Conservation (phyloP, 2,113 vertebrate genomes). For the Aptenodytes forsteri region DNA sequence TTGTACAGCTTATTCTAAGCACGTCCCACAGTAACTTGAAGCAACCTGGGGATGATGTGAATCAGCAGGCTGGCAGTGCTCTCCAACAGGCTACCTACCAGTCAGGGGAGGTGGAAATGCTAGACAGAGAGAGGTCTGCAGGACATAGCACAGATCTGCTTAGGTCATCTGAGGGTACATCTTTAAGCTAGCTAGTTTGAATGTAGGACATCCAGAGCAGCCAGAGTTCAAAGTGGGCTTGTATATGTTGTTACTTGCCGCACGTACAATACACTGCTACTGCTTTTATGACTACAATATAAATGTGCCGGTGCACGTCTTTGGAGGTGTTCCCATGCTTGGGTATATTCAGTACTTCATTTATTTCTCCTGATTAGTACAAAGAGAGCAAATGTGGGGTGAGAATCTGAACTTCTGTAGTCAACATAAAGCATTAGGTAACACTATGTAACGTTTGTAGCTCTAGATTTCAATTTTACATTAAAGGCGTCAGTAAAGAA, state of each 20-base stretch:
- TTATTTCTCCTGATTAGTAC: background rate
- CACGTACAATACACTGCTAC: background rate
- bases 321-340: background rate
- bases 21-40: background rate
- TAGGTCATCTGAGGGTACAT: background rate
- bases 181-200: background rate
- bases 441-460: background rate
- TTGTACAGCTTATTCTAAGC: background rate
- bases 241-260: background rate
- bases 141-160: background rate
- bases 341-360: background rate
- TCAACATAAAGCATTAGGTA: background rate
- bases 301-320: background rate
- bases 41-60: background rate
- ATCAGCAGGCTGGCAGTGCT: background rate
- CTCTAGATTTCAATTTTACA: background rate
- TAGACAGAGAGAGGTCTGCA: background rate
- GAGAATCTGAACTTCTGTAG: background rate
- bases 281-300: background rate
- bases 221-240: background rate
- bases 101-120: background rate
- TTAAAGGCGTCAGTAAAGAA: background rate
- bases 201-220: background rate
- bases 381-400: background rate
- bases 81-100: background rate